phyloP scores from a whole-genome alignment of 2,797 vertebrate genomes.

The Antennarius maculatus region DNA sequence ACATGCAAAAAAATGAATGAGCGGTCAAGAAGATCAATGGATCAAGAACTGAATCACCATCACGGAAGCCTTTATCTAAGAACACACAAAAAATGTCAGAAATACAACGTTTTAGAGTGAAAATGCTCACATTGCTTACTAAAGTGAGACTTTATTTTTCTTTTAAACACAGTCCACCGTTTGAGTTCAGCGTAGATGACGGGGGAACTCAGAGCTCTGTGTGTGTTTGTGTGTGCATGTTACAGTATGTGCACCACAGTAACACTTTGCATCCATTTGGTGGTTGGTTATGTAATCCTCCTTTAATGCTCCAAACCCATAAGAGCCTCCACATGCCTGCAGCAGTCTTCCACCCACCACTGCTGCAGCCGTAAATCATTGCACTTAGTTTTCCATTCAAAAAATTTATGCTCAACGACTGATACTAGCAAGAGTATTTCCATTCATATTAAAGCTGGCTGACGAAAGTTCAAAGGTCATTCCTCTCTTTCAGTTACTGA shows the following conservation, averaged over 20 bases:
- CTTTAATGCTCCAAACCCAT: slow-evolving; percentile 50
- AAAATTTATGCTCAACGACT: background rate
- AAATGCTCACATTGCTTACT: too few relatives aligned
- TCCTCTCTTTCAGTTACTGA: slow-evolving; percentile 82
- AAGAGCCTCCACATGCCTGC: slow-evolving; percentile 37
- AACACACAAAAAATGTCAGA: too few relatives aligned
- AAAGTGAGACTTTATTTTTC: slow-evolving; percentile 12
- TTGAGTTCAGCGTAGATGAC: slow-evolving; percentile 27
- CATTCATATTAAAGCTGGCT: background rate
- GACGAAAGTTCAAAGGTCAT: background rate
- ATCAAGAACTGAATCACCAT: too few relatives aligned
- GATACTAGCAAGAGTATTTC: background rate
- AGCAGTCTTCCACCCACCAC: slow-evolving; percentile 26
- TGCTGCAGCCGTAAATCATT: slow-evolving; percentile 41
- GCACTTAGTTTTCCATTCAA: background rate
- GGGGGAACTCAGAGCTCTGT: slow-evolving; percentile 24
- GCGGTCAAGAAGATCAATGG: too few relatives aligned
- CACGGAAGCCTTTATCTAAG: too few relatives aligned
- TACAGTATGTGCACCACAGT: background rate
- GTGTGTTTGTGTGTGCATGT: background rate
- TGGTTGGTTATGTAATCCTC: slow-evolving; percentile 60
- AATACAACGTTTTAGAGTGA: too few relatives aligned
- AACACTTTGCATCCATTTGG: slow-evolving; percentile 49
- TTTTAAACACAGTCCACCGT: slow-evolving; percentile 26
- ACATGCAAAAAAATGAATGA: too few relatives aligned